phyloP scores from a whole-genome alignment of 2,113 vertebrate genomes.

The Anser brachyrhynchus region DNA sequence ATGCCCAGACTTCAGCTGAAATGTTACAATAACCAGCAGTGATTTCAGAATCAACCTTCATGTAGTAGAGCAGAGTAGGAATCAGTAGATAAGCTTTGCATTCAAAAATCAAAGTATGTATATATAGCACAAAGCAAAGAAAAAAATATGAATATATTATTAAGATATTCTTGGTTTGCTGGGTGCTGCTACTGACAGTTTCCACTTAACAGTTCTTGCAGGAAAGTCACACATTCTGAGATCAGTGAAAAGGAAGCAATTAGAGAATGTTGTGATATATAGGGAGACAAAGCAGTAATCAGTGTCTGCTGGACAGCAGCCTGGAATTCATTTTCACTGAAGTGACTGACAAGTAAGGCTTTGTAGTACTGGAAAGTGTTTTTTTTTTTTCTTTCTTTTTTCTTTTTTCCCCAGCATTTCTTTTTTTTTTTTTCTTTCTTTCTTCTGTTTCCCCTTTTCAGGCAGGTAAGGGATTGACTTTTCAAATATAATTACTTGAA shows the following conservation, averaged over 20 bases:
- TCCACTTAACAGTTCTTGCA: background rate
- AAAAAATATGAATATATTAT: background rate
- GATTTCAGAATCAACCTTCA: background rate
- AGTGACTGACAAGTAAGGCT: background rate
- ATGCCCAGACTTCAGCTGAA: background rate
- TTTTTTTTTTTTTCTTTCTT: background rate
- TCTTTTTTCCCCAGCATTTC: background rate
- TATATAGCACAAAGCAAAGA: background rate
- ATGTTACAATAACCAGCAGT: background rate
- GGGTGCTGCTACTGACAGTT: background rate
- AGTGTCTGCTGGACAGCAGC: background rate
- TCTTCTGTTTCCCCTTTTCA: background rate
- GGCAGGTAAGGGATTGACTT: background rate
- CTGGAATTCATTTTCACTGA: background rate
- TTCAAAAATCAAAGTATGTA: background rate
- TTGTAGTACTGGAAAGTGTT: background rate
- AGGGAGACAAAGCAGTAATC: background rate
- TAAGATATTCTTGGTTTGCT: background rate
- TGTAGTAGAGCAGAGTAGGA: background rate
- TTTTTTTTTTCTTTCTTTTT: background rate
- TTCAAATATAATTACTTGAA: background rate
- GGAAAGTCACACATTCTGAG: background rate
- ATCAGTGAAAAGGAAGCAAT: background rate
- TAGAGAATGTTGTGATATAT: background rate
- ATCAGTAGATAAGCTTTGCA: background rate